A percentile compares a stretch with the other conserved stretches of the same genome.
These are phyloP conservation scores for Anarhynchus alexandrinus DNA, from an alignment of 2,113 vertebrate species.

Conservation along the genomic window DNA sequence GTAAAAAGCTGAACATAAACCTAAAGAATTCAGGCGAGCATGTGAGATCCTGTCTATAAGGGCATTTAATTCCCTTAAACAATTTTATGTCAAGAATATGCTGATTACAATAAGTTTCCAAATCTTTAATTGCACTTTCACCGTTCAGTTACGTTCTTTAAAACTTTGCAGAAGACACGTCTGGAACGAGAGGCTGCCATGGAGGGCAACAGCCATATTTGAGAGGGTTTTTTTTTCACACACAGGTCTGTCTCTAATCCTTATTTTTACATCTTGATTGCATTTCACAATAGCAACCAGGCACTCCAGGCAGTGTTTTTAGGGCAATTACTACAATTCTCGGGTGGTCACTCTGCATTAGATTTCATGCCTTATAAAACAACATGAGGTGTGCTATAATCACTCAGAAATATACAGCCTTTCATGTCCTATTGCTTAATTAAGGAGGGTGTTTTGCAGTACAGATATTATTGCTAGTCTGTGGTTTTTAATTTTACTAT, in stretches of 20 bases:
- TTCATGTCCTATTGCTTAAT: constrained; percentile 70
- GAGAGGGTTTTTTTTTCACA: not conserved
- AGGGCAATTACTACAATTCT: constrained; percentile 69
- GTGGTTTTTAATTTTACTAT: constrained; percentile 62
- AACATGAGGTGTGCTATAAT: constrained; percentile 68
- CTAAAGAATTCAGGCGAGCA: not conserved
- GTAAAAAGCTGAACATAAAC: constrained; percentile 7
- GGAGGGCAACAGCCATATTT: not conserved
- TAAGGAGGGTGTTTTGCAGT: constrained; percentile 61
- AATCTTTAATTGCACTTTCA: not conserved
- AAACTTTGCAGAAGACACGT: not conserved
- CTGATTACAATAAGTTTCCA: not conserved
- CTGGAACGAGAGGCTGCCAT: not conserved
- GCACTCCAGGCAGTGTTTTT: constrained; percentile 60
- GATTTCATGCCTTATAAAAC: constrained; percentile 69
- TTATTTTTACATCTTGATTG: constrained; percentile 60
- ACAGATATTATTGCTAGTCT: constrained; percentile 64
- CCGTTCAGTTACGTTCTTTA: not conserved
- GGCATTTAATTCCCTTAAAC: not conserved
- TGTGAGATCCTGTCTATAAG: not conserved
- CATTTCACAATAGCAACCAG: constrained; percentile 43
- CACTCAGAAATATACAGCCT: constrained; percentile 66
- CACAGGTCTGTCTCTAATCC: not conserved
- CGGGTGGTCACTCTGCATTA: constrained; percentile 69
- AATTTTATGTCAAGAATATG: not conserved